Conservation (phyloP, 2,797 vertebrate genomes). For the Gouania willdenowi region DNA sequence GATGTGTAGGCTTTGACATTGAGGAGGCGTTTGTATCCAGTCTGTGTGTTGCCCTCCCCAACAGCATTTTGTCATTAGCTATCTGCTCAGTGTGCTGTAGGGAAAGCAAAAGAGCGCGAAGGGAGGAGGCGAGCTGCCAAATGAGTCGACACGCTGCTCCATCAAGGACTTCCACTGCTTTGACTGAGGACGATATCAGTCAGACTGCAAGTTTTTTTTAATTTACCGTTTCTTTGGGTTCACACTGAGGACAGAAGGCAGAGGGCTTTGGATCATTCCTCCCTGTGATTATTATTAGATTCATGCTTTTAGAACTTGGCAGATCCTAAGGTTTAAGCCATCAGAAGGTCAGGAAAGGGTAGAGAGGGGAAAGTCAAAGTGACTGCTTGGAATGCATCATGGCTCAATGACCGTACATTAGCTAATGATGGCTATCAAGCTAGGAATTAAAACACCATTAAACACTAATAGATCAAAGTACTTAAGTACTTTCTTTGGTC, state of each 20-base stretch:
- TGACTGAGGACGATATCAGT: conserved; percentile 36
- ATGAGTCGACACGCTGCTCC: conserved; percentile 34
- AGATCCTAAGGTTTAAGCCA: conserved; percentile 44
- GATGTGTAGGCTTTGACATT: conserved; percentile 44
- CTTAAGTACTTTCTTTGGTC: no score
- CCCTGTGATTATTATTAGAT: conserved; percentile 64
- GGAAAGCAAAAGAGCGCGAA: conserved; percentile 14
- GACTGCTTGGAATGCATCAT: conserved; percentile 23
- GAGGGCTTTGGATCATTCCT: conserved; percentile 34
- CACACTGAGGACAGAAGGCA: conserved; percentile 6
- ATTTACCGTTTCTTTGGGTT: no score
- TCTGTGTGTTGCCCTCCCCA: conserved; percentile 38
- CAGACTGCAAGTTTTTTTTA: no score
- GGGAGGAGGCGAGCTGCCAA: conserved; percentile 18
- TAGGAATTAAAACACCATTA: conserved; percentile 31
- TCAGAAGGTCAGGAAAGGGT: conserved; percentile 36
- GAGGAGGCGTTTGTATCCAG: conserved; percentile 37
- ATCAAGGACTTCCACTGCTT: conserved; percentile 50
- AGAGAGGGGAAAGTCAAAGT: conserved; percentile 3
- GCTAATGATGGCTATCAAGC: conserved; percentile 43
- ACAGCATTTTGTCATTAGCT: conserved; percentile 44
- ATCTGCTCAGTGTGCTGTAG: conserved; percentile 20
- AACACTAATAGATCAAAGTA: conserved; percentile 16
- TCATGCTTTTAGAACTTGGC: conserved; percentile 23
- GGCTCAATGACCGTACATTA: conserved; percentile 39